A percentile compares a stretch with the other conserved stretches of the same genome.
These are phyloP conservation scores for Synanthedon myopaeformis DNA, from an alignment of 2,888 invertebrate species.

Conservation along the genomic window DNA sequence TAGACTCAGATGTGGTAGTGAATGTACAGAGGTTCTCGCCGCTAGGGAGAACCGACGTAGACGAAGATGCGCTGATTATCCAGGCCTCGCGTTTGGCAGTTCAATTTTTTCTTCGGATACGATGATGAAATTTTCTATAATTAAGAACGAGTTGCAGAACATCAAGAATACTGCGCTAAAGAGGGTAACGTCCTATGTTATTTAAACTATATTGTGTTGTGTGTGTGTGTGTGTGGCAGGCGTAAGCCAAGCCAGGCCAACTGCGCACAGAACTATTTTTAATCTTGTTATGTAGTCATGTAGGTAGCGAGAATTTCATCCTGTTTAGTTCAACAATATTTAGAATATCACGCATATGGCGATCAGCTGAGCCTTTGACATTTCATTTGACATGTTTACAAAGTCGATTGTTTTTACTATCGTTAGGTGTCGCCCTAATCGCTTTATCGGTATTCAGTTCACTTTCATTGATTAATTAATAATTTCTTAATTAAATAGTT, in stretches of 20 bases:
- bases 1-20: constrained; percentile 88
- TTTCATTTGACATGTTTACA: constrained; percentile 63
- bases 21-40: constrained; percentile 88
- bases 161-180: constrained; percentile 96
- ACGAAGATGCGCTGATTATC: constrained; percentile 90
- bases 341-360: constrained; percentile 37
- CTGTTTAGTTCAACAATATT: constrained; percentile 23
- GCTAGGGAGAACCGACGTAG: constrained; percentile 83
- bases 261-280: constrained; percentile 65
- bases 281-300: constrained; percentile 39
- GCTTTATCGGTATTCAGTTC: background rate
- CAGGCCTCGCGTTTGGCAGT: constrained; percentile 90
- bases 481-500: no score
- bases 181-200: constrained; percentile 82
- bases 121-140: constrained; percentile 97
- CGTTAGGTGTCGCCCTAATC: constrained; percentile 52
- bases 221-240: constrained; percentile 29
- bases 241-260: constrained; percentile 36
- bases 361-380: constrained; percentile 66
- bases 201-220: constrained; percentile 45
- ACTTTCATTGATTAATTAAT: no score
- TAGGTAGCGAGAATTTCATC: constrained; percentile 17
- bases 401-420: constrained; percentile 24
- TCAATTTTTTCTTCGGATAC: constrained; percentile 96
- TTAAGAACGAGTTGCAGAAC: constrained; percentile 97